Evolutionary conservation across 2,888 invertebrate genomes (phyloP).

Genomic region (Chrysolina oricalcia): DNA sequence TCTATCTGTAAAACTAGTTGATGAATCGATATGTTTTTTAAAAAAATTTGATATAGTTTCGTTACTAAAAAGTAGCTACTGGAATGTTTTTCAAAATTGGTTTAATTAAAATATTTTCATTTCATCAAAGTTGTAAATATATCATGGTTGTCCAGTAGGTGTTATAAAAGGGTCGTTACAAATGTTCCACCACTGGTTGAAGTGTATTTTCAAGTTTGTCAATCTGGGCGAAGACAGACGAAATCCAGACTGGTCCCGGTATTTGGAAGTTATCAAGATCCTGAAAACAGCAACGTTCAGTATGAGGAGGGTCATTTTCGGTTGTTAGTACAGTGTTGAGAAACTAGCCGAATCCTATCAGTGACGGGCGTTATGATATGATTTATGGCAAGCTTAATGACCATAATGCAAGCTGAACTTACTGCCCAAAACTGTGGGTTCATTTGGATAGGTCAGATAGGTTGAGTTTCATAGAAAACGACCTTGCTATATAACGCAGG

Average conservation of each 20-base stretch:
- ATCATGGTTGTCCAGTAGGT: no score
- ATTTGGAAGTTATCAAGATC: conserved; percentile 23
- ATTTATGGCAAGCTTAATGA: conserved; percentile 61
- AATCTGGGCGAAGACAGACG: not conserved
- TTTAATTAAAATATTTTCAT: no score
- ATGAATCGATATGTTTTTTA: no score
- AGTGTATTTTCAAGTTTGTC: not conserved
- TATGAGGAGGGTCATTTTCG: conserved; percentile 47
- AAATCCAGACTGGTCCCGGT: not conserved
- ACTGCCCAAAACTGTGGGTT: conserved; percentile 57
- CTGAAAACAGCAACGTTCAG: conserved; percentile 21
- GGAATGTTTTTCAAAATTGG: no score
- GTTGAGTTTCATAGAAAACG: conserved; percentile 54
- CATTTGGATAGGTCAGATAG: conserved; percentile 58
- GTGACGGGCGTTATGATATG: conserved; percentile 58
- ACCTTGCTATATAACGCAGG: conserved; percentile 54
- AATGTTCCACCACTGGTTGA: not conserved
- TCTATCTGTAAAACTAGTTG: no score
- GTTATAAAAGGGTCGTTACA: no score
- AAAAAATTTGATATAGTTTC: no score
- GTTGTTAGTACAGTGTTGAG: conserved; percentile 44
- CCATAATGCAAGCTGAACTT: conserved; percentile 58
- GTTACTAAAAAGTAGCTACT: no score
- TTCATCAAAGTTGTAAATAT: no score
- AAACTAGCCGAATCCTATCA: conserved; percentile 56